Evolutionary conservation across 2,888 invertebrate species (phyloP).

Genomic region (Philaethria dido): DNA sequence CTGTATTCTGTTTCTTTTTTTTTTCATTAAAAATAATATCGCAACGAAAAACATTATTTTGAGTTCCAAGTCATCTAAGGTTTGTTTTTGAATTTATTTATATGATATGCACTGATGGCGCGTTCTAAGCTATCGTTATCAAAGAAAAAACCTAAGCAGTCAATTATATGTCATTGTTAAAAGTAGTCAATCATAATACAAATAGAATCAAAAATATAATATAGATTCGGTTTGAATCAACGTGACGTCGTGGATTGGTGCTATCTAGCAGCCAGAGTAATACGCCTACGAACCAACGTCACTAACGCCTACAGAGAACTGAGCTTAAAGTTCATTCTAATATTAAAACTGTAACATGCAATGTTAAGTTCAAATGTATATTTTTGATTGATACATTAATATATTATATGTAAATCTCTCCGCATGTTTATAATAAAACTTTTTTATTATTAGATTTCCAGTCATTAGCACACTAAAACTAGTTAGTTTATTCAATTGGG

Average conservation of each 20-base stretch:
- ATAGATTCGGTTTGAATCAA: background rate
- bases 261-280: slow-evolving; percentile 57
- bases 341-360: slow-evolving; percentile 31
- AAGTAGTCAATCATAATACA: background rate
- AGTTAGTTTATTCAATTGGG: background rate
- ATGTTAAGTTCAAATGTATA: slow-evolving; percentile 6
- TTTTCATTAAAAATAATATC: too few species aligned
- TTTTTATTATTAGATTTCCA: too few species aligned
- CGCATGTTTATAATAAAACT: background rate
- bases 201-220: background rate
- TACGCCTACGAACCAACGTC: slow-evolving; percentile 60
- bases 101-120: too few species aligned
- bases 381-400: background rate
- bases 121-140: background rate
- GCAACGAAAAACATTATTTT: background rate
- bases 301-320: slow-evolving; percentile 52
- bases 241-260: slow-evolving; percentile 43
- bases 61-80: too few species aligned
- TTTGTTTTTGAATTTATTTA: too few species aligned
- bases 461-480: background rate
- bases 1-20: too few species aligned
- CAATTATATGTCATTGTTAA: background rate
- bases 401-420: background rate
- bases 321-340: slow-evolving; percentile 47
- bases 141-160: background rate